Percentiles rank a stretch among this genome's conserved stretches.
These are phyloP conservation scores for Chironomus tentans DNA, from an alignment of 2,888 invertebrate genomes.

Conservation along the genomic window DNA sequence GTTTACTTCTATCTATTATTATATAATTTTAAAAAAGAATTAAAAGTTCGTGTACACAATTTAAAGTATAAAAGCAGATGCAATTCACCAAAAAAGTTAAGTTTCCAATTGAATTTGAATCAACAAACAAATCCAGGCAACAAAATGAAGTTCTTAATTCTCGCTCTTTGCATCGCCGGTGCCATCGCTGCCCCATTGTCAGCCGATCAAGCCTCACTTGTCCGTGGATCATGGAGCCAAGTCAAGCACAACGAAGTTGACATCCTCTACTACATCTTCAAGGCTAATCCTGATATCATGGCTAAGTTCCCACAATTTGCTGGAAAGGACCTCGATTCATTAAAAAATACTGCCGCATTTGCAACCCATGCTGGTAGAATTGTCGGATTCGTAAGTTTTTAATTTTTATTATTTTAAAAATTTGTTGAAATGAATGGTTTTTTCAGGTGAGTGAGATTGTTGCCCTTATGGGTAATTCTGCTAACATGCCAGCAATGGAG, in stretches of 20 bases:
- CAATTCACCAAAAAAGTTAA: too few relatives aligned
- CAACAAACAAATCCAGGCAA: background rate
- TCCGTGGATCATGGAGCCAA: background rate
- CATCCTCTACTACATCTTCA: background rate
- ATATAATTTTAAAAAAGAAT: too few relatives aligned
- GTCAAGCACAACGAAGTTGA: background rate
- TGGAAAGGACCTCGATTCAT: background rate
- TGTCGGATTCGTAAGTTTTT: too few relatives aligned
- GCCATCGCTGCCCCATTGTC: background rate
- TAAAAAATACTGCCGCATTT: background rate
- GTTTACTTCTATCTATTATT: too few relatives aligned
- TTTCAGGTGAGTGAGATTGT: too few relatives aligned
- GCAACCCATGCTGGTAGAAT: background rate
- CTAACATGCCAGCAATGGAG: too few relatives aligned
- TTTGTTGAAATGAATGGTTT: too few relatives aligned
- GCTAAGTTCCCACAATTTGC: background rate
- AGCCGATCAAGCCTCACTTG: background rate
- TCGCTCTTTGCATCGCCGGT: background rate
- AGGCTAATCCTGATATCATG: background rate
- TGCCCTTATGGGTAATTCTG: background rate
- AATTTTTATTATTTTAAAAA: too few relatives aligned
- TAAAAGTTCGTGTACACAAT: too few relatives aligned
- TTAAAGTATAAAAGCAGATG: background rate
- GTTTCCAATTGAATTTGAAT: background rate
- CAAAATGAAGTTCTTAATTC: background rate